Base-by-base conservation (phyloP, 2,113 vertebrate genomes). In the Hemiprocne comata region DNA sequence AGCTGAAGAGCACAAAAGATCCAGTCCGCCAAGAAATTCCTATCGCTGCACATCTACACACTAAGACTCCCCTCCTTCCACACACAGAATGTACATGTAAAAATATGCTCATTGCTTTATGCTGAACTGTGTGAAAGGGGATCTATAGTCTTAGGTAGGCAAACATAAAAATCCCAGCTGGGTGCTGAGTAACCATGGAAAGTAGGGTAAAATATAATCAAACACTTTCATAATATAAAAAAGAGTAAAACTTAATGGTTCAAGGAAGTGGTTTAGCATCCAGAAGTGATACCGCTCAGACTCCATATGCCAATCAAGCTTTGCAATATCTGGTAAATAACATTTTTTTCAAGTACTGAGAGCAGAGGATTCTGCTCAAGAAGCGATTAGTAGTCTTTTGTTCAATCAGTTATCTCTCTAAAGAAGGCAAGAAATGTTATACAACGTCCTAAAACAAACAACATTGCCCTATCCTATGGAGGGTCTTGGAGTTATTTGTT, bases 111-210 rank as follows among this genome's bases (percentile, higher is more conserved):
- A 34, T 11, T 88, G 10, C 42, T 60, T 94, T 64, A 73, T 51
- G 77, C 38, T 78, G 60, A 74, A 73, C 10, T 85, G 48, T 70
- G 48, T 71, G 70, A 89, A 46, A 77, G 23, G 13, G 51, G 25
- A 87, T 61, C 25, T 70, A 83, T 20, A 84, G 31, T 69, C 66
- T 86, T 29, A 94, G 57, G 85, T 18, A 83, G 33, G 66, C 76
- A 91, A 95, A 95, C 51, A 91, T n/a, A 77, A 95, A 92, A 94
- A 77, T 90, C 34, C 64, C 67, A 90, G 31, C 50, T 85, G 53
- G 64, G 51, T 85, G 71, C 51, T 72, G 40, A 94, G 70, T 55
- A 94, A 79, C 57, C 73, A 82, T 2, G 20, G 64, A 90, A 93
- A 82, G 42, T 9, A 87, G 0, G 7, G 34, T 70, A 92, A 92